Evolutionary conservation across 2,797 vertebrate species (phyloP), one percentile per base, ranked within the genome.

Genomic region (Pangasius krempfi): DNA sequence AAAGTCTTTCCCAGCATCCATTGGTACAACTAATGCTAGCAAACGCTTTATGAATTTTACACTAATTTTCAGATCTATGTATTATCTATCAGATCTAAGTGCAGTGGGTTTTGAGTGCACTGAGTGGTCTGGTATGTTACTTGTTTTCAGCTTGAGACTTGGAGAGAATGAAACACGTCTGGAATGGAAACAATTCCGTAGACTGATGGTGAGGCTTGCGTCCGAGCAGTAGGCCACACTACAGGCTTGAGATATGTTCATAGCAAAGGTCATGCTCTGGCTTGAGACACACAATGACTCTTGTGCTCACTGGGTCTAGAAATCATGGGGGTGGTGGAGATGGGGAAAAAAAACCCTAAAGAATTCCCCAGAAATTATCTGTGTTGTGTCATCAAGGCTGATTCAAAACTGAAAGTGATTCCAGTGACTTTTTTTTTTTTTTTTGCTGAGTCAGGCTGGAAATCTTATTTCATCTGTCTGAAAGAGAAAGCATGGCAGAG

Each of bases 361-460:
- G 92, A 91, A 94, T 93, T 94, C 91, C 86, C 84, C 70, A 76
- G 90, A 91, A 91, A 95, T 94, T 95, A 93, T 93, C 84, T 13
- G 87, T 91, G 86, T 89, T 92, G 92, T 93, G 91, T 91, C 86
- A 92, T 92, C 70, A 87, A 56, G 73, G 66, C 86, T 66, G 91
- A 92, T 91, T 88, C 86, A 89, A 91, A 95, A 93, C 84, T 86
- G 89, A 94, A 94, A 93, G 91, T 93, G 79, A 81, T 89, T 87
- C 93, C 90, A 89, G 14, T 79, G n/a, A 20, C n/a, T 88, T 64
- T 89, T 44, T 44, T 44, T 44, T 40, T 40, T 44, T 44, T 44
- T 44, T n/a, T 54, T 94, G 95, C 94, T 93, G 93, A 89, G 87
- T 96, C 95, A 95, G 91, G 84, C 90, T 91, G 90, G 90, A 86